Conservation (phyloP, 2,888 invertebrate genomes). For the Tenthredo livida region DNA sequence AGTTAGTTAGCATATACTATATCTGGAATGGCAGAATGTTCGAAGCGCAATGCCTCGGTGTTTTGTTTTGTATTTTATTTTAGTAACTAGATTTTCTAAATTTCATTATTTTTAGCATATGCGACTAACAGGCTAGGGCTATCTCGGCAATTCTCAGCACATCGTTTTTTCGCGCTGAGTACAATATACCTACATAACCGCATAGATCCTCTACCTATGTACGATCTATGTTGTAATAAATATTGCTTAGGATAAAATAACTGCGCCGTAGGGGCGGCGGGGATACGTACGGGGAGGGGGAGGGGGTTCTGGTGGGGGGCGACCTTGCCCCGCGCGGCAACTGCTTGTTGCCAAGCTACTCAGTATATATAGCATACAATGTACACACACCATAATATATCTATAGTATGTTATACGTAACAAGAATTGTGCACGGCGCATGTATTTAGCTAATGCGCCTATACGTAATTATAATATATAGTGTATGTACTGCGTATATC, state of each 20-base stretch:
- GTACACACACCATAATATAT: constrained; percentile 25
- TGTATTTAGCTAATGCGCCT: constrained; percentile 42
- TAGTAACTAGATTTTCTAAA: background rate
- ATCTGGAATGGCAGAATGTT: background rate
- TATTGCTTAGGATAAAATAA: constrained; percentile 73
- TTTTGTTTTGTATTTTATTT: constrained; percentile 10
- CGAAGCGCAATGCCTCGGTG: background rate
- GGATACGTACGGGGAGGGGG: background rate
- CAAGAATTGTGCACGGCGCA: constrained; percentile 23
- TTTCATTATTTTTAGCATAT: background rate
- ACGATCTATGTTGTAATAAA: constrained; percentile 73
- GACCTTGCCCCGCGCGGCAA: constrained; percentile 75
- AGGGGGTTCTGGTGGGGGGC: constrained; percentile 67
- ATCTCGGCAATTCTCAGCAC: background rate
- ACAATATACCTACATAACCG: constrained; percentile 11
- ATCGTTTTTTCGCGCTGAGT: background rate
- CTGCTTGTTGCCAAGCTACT: constrained; percentile 76
- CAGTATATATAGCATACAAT: constrained; percentile 68
- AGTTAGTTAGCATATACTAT: background rate
- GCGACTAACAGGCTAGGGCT: background rate
- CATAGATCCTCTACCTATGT: constrained; percentile 54
- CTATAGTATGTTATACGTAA: constrained; percentile 11
- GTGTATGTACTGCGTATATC: background rate
- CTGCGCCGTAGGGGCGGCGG: constrained; percentile 65
- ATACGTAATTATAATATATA: constrained; percentile 11